phyloP scores from a whole-genome alignment of 2,797 vertebrate species.

The Poeciliopsis turneri region DNA sequence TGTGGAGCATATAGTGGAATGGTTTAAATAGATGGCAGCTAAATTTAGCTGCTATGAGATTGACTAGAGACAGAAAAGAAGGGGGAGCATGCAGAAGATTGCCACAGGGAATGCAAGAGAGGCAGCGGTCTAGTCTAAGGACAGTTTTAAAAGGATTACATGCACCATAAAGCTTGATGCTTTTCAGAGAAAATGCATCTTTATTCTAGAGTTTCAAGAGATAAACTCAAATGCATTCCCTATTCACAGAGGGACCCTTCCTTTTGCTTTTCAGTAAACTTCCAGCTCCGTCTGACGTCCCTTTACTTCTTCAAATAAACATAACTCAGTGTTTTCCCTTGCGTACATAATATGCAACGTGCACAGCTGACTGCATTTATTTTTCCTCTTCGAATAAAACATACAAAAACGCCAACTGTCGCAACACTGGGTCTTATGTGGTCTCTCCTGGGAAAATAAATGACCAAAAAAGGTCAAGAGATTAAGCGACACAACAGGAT shows the following conservation, averaged over 20 bases:
- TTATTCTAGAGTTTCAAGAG: constrained; percentile 2
- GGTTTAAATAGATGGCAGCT: constrained; percentile 79
- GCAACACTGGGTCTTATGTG: constrained; percentile 10
- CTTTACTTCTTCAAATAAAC: not conserved
- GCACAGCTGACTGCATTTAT: not conserved
- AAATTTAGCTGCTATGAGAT: constrained; percentile 79
- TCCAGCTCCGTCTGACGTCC: not conserved
- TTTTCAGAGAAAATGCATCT: constrained; percentile 3
- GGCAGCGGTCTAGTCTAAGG: constrained; percentile 29
- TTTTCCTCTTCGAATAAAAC: not conserved
- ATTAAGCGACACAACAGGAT: constrained; percentile 25
- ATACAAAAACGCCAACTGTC: not conserved
- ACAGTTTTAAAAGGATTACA: constrained; percentile 41
- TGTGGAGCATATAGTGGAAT: constrained; percentile 75
- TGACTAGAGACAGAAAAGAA: constrained; percentile 61
- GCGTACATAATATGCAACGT: not conserved
- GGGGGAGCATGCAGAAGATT: constrained; percentile 37
- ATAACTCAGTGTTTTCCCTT: not conserved
- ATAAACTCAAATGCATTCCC: not conserved
- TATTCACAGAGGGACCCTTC: not conserved
- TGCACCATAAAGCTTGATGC: constrained; percentile 1
- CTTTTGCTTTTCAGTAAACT: constrained; percentile 10
- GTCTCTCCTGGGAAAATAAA: constrained; percentile 29
- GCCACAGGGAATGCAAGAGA: constrained; percentile 48
- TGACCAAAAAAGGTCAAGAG: constrained; percentile 74